Percentiles rank a stretch among this genome's conserved stretches.
phyloP scores from a whole-genome alignment of 2,797 vertebrate genomes.

The Manis javanica region DNA sequence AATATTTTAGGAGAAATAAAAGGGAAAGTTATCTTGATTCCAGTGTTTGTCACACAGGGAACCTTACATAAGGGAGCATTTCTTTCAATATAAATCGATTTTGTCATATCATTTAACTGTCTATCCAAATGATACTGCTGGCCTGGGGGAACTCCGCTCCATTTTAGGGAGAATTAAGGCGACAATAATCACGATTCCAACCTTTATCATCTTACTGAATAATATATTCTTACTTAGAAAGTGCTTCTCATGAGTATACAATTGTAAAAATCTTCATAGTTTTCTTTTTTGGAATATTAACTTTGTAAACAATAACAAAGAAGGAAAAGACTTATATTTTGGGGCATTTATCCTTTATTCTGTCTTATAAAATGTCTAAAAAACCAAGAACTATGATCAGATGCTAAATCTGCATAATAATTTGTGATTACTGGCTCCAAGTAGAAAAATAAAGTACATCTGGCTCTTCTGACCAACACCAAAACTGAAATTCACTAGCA shows the following conservation, averaged over 20 bases:
- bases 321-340: conserved; percentile 72
- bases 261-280: conserved; percentile 44
- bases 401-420: no score
- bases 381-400: no score
- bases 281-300: conserved; percentile 38
- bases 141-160: background rate
- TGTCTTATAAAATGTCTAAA: no score
- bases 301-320: conserved; percentile 4
- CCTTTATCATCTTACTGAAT: conserved; percentile 41
- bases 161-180: conserved; percentile 43
- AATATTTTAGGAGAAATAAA: no score
- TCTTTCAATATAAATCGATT: conserved; percentile 52
- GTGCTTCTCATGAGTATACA: background rate
- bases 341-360: conserved; percentile 78
- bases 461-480: no score
- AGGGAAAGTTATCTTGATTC: no score
- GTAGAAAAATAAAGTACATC: no score
- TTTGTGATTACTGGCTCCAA: no score
- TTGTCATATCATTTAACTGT: conserved; percentile 44
- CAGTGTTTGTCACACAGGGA: no score
- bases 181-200: conserved; percentile 39
- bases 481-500: no score
- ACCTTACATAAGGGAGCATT: no score
- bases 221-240: background rate
- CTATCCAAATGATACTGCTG: background rate